Evolutionary conservation across 2,797 vertebrate species (phyloP).

Genomic region (Fundulus diaphanus): DNA sequence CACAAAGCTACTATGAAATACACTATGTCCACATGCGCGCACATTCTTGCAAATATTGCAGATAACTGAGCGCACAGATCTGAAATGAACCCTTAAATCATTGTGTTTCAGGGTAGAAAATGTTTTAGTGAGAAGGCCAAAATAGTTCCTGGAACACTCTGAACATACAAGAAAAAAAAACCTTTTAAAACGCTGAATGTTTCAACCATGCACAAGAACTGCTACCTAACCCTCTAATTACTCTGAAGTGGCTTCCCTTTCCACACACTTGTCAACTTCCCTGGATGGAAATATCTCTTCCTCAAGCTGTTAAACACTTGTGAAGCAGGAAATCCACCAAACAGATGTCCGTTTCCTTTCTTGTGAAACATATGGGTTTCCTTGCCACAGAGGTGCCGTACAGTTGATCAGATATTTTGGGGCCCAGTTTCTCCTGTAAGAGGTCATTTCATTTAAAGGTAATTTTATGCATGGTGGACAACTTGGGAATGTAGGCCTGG

Average conservation of each 20-base stretch:
- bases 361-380: conserved; percentile 32
- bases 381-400: conserved; percentile 41
- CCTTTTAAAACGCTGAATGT: conserved; percentile 12
- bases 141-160: not conserved
- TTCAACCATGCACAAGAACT: conserved; percentile 24
- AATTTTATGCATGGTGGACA: conserved; percentile 39
- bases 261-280: conserved; percentile 21
- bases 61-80: not conserved
- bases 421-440: conserved; percentile 34
- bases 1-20: not conserved
- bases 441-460: conserved; percentile 59
- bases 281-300: conserved; percentile 55
- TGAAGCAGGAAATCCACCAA: conserved; percentile 53
- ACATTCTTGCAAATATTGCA: conserved; percentile 3
- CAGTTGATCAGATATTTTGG: conserved; percentile 45
- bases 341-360: conserved; percentile 55
- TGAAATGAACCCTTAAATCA: too few relatives aligned
- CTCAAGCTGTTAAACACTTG: conserved; percentile 41
- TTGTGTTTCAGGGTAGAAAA: too few relatives aligned
- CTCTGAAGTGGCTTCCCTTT: conserved; percentile 42
- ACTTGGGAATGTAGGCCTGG: conserved; percentile 31
- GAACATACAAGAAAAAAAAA: too few relatives aligned
- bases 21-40: too few relatives aligned
- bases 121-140: too few relatives aligned
- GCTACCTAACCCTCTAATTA: too few relatives aligned